A percentile compares a stretch with the other conserved stretches of the same genome.
These are phyloP conservation scores for Graphium colonna DNA, from an alignment of 2,888 invertebrate species.

Conservation along the genomic window DNA sequence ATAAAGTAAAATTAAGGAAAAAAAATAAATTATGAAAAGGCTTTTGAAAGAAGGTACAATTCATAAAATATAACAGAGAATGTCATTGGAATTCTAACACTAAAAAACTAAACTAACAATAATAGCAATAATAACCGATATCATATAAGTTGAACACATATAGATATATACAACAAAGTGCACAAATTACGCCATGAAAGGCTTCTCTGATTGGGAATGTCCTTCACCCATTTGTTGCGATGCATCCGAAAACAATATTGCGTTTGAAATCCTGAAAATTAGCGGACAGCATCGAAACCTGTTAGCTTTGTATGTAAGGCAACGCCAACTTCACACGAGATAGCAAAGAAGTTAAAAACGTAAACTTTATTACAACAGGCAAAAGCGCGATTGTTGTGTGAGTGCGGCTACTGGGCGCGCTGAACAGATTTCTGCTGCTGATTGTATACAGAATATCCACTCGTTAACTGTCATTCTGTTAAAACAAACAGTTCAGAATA, in stretches of 20 bases:
- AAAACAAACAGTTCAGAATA: constrained; percentile 37
- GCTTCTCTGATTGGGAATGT: constrained; percentile 45
- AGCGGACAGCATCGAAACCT: constrained; percentile 48
- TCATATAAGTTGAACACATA: too few species aligned
- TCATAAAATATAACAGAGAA: too few species aligned
- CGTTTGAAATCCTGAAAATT: constrained; percentile 69
- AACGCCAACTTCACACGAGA: constrained; percentile 2
- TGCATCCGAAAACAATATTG: constrained; percentile 66
- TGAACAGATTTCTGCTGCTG: constrained; percentile 9
- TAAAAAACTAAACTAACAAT: too few species aligned
- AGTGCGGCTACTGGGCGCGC: not conserved
- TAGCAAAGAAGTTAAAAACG: not conserved
- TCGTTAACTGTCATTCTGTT: constrained; percentile 41
- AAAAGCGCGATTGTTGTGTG: not conserved
- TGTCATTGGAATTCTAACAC: too few species aligned
- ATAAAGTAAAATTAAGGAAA: too few species aligned
- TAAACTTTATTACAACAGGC: not conserved
- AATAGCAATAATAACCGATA: too few species aligned
- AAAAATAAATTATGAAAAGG: too few species aligned
- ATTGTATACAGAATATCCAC: constrained; percentile 49
- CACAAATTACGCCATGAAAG: constrained; percentile 38
- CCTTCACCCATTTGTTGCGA: constrained; percentile 50
- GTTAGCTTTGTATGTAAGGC: constrained; percentile 43
- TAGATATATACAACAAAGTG: too few species aligned
- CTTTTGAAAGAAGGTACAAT: too few species aligned